Conservation (phyloP, 2,113 vertebrate species). For the Pseudonaja textilis region DNA sequence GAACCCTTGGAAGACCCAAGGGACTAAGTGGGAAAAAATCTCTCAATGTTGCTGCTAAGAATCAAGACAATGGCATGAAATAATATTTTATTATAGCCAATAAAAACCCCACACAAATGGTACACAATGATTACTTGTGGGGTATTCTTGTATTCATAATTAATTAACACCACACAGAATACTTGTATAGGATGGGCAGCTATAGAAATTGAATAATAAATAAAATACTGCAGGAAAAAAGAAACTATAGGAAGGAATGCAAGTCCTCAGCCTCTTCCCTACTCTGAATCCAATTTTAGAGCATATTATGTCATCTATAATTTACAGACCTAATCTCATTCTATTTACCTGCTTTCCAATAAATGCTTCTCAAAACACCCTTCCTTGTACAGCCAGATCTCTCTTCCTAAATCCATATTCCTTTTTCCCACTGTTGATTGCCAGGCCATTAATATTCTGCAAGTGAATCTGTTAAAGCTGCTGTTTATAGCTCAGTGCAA, state of each 20-base stretch:
- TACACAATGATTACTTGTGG: neutral
- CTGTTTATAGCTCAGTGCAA: constrained; percentile 20
- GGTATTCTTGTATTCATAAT: neutral
- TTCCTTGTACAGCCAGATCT: neutral
- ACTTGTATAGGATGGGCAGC: neutral
- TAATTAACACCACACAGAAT: neutral
- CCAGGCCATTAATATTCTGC: constrained; percentile 8
- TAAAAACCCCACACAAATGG: neutral
- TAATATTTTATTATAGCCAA: neutral
- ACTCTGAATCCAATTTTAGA: neutral
- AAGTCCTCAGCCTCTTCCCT: neutral
- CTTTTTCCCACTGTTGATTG: neutral
- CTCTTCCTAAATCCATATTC: neutral
- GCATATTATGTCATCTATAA: neutral
- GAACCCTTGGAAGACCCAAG: neutral
- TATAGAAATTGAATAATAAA: neutral
- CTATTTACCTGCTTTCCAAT: constrained; percentile 2
- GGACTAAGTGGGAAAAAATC: neutral
- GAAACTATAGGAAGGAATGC: neutral
- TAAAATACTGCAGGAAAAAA: neutral
- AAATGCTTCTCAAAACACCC: neutral
- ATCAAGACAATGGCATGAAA: neutral
- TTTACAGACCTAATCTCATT: neutral
- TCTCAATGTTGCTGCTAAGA: neutral
- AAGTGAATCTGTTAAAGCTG: constrained; percentile 16